Base-by-base conservation (phyloP, 2,113 vertebrate genomes). In the Callocephalon fimbriatum region DNA sequence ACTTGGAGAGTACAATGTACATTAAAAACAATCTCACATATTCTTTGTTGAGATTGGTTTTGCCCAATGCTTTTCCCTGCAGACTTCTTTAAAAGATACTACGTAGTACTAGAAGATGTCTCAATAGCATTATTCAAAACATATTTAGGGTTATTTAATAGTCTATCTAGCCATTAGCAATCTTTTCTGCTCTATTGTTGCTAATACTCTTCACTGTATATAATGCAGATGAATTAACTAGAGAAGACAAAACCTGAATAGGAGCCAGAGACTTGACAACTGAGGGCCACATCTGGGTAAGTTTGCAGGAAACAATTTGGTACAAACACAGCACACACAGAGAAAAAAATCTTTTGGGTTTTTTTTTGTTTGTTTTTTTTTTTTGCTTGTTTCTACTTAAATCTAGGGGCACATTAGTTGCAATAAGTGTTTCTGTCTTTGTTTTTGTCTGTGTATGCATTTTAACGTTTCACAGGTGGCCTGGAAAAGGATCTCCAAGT, bases 381-480 rank as follows among this genome's bases (percentile, higher is more conserved):
- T 73, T 2, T 54, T 74, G 6, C 4, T 75, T 76, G 5, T 51
- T 86, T 91, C 25, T 7, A 29, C 15, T 68, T 59, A 16, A 37
- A 56, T 32, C 35, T 61, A 59, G 16, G 68, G 20, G 13, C 5
- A 65, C 4, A 20, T 8, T 8, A 38, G 20, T 51, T 66, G 19
- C 26, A 84, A 38, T 16, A 10, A 2, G 1, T 10, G 1, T 47
- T 42, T 58, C n/a, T 48, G 37, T 26, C 0, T 2, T 81, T 40
- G 1, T 0, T 47, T 75, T 59, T 53, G 5, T n/a, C 14, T 58
- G 0, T 53, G 3, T 44, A 14, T n/a, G 13, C 14, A 27, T 15
- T 48, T 58, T 8, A 59, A 31, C 29, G 4, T 45, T 85, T 65
- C 65, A 42, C 14, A 63, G 3, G 19, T 44, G 5, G 7, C 16